Base-by-base conservation (phyloP, 2,113 vertebrate genomes). In the Xiphophorus couchianus region DNA sequence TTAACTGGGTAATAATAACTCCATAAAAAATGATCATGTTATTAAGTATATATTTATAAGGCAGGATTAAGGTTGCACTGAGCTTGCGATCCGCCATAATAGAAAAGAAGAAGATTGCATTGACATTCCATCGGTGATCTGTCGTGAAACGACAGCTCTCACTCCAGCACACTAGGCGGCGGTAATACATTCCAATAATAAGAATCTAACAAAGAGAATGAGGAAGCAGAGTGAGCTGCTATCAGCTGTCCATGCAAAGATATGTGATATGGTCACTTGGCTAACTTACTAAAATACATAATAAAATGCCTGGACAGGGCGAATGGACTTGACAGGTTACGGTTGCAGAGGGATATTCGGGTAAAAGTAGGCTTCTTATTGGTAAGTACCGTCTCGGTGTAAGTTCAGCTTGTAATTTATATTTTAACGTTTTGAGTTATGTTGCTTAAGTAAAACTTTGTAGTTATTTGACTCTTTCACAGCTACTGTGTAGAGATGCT, bases 241-340 rank as follows among this genome's bases (percentile, higher is more conserved):
- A 17, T 67, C 12, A 48, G 44, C 17, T 48, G 14, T 17, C 44
- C 37, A 73, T 5, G 51, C 12, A n/a, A 29, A 58, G 1, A 27
- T 14, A 12, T 0, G 10, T 6, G 25, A 33, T 5, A 10, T 42
- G 7, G 14, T 48, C 6, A 19, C 17, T 17, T 42, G 2, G 60
- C 42, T 28, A 13, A 42, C 15, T 6, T 10, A 66, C 5, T 37
- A 19, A 65, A 17, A 64, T 3, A 3, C 25, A 54, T 0, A 27
- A 13, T 42, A 1, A 29, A 22, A 68, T 69, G 73, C 76, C 0
- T 62, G 8, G 1, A 35, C 22, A 15, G 39, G 31, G 37, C 70
- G 42, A 63, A 66, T 73, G 71, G 66, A 75, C 44, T 33, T 42
- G 39, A 39, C 22, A 69, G 30, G 62, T 31, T 3, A 37, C 61